Percentiles rank a stretch among this genome's conserved stretches.
Evolutionary conservation across 2,113 vertebrate species (phyloP).

Genomic region (Zeus faber): DNA sequence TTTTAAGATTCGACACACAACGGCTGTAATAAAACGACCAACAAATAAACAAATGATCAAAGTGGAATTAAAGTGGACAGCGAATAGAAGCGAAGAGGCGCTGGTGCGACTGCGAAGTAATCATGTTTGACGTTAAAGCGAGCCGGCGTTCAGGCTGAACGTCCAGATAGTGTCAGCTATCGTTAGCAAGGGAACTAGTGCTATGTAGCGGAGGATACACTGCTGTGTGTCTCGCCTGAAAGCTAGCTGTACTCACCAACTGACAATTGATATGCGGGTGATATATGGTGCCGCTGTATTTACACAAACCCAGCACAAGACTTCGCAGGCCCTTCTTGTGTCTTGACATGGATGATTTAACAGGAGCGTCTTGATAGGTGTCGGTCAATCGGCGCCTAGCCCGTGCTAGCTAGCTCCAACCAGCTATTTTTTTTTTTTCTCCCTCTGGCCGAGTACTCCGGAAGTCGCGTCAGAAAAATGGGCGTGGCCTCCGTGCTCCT

Average conservation of each 20-base stretch:
- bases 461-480: conserved; percentile 53
- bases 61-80: too few relatives aligned
- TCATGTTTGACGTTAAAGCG: neutral
- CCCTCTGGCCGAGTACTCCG: conserved; percentile 54
- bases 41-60: too few relatives aligned
- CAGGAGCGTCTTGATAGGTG: conserved; percentile 31
- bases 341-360: conserved; percentile 66
- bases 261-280: conserved; percentile 34
- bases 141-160: neutral
- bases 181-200: conserved; percentile 23
- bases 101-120: too few relatives aligned
- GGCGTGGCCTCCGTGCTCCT: neutral
- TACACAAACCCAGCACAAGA: conserved; percentile 49
- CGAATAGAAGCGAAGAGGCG: too few relatives aligned
- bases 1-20: too few relatives aligned
- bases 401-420: conserved; percentile 53
- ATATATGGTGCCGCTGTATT: conserved; percentile 33
- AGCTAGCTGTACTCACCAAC: conserved; percentile 62
- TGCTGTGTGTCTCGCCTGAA: conserved; percentile 29
- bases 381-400: conserved; percentile 20
- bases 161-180: conserved; percentile 22
- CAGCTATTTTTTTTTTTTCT: conserved; percentile 47
- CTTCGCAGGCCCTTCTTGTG: conserved; percentile 36
- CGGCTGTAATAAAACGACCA: too few relatives aligned
- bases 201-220: conserved; percentile 46